phyloP scores from a whole-genome alignment of 2,797 vertebrate species.

The Notolabrus celidotus region DNA sequence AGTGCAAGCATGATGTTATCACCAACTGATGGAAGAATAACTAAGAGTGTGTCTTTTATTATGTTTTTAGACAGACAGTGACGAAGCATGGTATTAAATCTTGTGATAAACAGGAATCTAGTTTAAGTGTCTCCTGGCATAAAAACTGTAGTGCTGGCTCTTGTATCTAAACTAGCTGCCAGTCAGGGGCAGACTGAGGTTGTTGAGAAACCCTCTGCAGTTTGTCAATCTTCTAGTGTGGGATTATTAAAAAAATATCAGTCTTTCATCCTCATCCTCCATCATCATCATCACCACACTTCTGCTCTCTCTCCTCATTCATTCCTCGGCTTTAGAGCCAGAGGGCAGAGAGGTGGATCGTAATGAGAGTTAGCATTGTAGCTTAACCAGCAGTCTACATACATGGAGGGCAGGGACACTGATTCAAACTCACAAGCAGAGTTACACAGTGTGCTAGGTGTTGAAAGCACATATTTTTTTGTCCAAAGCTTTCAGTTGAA shows the following conservation, averaged over 20 bases:
- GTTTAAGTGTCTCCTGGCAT: no score
- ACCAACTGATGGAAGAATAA: not conserved
- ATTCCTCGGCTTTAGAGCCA: constrained; percentile 56
- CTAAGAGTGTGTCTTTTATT: not conserved
- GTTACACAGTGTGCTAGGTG: constrained; percentile 4
- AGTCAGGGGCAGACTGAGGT: not conserved
- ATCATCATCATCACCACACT: constrained; percentile 38
- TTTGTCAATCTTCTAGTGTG: constrained; percentile 32
- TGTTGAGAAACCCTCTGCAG: constrained; percentile 29
- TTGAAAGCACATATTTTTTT: constrained; percentile 26
- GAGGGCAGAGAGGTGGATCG: constrained; percentile 41
- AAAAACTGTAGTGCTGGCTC: constrained; percentile 1
- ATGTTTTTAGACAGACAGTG: not conserved
- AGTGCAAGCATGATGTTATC: no score
- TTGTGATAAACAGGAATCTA: no score
- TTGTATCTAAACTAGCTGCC: constrained; percentile 14
- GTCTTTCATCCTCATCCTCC: constrained; percentile 30
- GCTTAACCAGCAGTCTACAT: constrained; percentile 54
- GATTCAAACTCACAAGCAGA: not conserved
- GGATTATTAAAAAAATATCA: constrained; percentile 22
- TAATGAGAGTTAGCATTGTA: constrained; percentile 58
- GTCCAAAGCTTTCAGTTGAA: not conserved
- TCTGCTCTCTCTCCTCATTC: constrained; percentile 34
- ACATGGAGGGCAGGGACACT: constrained; percentile 14
- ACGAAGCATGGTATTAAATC: no score